These are phyloP conservation scores for Dendroctonus valens DNA, from an alignment of 1,140 invertebrate species.

Conservation along the genomic window DNA sequence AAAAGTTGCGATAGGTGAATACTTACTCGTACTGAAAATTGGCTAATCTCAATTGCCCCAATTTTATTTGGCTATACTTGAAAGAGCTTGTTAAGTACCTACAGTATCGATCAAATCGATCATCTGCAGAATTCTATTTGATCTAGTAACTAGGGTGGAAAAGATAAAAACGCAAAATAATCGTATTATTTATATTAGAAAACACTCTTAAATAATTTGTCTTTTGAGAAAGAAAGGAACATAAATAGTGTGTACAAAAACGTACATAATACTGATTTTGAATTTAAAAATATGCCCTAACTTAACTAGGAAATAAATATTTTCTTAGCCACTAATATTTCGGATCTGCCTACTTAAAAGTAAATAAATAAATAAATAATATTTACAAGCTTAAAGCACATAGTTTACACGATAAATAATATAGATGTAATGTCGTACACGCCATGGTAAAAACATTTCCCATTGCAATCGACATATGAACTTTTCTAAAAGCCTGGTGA, in stretches of 20 bases:
- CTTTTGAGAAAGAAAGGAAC: slow-evolving; percentile 24
- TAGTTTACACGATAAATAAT: slow-evolving; percentile 64
- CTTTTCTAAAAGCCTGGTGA: slow-evolving; percentile 63
- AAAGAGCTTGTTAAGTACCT: too few species aligned
- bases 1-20: too few species aligned
- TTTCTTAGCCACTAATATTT: slow-evolving; percentile 28
- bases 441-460: slow-evolving; percentile 70
- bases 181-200: slow-evolving; percentile 10
- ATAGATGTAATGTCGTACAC: slow-evolving; percentile 68
- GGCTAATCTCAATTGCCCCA: too few species aligned
- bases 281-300: slow-evolving; percentile 8
- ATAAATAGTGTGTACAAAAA: slow-evolving; percentile 14
- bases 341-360: slow-evolving; percentile 17
- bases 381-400: slow-evolving; percentile 23
- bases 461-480: slow-evolving; percentile 68
- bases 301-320: slow-evolving; percentile 19
- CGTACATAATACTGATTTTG: slow-evolving; percentile 22
- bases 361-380: slow-evolving; percentile 35
- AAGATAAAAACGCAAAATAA: neutral
- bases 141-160: neutral
- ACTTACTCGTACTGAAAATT: too few species aligned
- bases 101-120: too few species aligned
- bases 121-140: neutral
- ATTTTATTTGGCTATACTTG: too few species aligned
- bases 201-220: slow-evolving; percentile 19